Evolutionary conservation across 2,113 vertebrate genomes (phyloP).

Genomic region (Galemys pyrenaicus): DNA sequence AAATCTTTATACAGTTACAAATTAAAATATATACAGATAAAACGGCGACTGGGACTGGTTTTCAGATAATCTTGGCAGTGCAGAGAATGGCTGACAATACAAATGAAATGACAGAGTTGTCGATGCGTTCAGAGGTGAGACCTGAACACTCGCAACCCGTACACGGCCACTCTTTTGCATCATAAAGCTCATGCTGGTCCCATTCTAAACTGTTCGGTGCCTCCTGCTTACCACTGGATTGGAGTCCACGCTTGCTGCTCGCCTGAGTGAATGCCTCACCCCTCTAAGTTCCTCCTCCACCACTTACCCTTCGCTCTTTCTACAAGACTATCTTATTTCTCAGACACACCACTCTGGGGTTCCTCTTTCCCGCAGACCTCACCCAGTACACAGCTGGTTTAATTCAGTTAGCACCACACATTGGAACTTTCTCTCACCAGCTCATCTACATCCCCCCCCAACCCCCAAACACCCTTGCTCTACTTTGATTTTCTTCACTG

Average conservation of each 20-base stretch:
- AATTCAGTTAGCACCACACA: not conserved
- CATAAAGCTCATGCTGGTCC: not conserved
- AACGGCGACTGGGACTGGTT: not conserved
- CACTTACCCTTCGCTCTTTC: not conserved
- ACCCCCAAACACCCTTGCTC: not conserved
- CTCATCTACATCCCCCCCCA: not conserved
- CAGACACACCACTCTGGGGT: not conserved
- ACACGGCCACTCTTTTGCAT: not conserved
- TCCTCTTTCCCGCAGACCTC: not conserved
- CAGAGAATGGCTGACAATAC: not conserved
- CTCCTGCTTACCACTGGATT: not conserved
- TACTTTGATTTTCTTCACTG: not conserved
- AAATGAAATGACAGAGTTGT: not conserved
- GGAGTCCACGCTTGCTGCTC: not conserved
- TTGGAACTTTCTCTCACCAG: not conserved
- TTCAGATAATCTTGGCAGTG: not conserved
- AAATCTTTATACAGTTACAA: not conserved
- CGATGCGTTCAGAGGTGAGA: not conserved
- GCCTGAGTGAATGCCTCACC: not conserved
- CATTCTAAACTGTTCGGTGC: not conserved
- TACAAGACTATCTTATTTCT: not conserved
- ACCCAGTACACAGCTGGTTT: not conserved
- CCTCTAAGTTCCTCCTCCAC: not conserved
- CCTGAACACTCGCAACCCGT: not conserved
- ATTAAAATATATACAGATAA: slow-evolving; percentile 30